phyloP scores from a whole-genome alignment of 2,113 vertebrate genomes.

The Oxyruncus cristatus region DNA sequence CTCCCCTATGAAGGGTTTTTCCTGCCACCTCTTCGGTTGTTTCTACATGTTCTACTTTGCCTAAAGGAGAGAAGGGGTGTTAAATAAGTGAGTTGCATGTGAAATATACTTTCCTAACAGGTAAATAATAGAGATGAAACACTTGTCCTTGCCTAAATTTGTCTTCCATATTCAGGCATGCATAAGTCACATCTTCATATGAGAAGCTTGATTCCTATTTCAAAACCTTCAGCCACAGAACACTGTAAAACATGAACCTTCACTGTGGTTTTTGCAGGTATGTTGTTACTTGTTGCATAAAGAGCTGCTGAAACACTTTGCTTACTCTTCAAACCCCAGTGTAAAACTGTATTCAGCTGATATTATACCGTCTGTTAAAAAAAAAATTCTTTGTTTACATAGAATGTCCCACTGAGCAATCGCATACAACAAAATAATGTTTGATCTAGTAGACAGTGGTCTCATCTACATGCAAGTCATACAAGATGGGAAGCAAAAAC shows the following conservation, averaged over 20 bases:
- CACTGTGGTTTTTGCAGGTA: background rate
- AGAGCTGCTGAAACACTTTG: background rate
- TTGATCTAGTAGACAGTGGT: background rate
- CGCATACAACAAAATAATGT: background rate
- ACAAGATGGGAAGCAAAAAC: background rate
- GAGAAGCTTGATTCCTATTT: background rate
- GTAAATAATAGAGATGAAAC: background rate
- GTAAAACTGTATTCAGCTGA: background rate
- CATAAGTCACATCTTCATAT: fast-evolving
- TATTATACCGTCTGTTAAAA: background rate
- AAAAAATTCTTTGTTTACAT: background rate
- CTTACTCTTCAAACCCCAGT: background rate
- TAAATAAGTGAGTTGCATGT: background rate
- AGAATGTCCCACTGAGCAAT: background rate
- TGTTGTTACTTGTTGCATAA: background rate
- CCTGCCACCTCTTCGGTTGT: background rate
- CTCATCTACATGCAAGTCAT: background rate
- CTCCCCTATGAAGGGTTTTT: background rate
- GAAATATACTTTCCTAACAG: background rate
- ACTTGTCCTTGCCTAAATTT: background rate
- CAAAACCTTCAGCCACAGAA: background rate
- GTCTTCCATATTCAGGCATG: background rate
- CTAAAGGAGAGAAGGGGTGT: background rate
- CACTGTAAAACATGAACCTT: background rate
- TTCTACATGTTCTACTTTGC: background rate